A percentile compares a stretch with the other conserved stretches of the same genome.
These are phyloP conservation scores for Calycopis cecrops DNA, from an alignment of 1,140 invertebrate species.

Conservation along the genomic window DNA sequence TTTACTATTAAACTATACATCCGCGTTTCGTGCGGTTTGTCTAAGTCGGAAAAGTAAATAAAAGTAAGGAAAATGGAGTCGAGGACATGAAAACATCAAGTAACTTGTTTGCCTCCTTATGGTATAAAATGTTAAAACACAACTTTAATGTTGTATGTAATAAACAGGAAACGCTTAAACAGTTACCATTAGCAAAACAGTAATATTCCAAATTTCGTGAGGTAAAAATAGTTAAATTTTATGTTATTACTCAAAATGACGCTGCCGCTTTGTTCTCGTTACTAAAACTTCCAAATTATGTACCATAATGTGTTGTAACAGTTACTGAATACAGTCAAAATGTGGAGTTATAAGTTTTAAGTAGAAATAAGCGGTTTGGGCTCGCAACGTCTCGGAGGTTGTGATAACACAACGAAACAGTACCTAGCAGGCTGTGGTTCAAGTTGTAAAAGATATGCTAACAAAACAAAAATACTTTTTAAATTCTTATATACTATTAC, in stretches of 20 bases:
- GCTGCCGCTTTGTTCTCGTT: conserved; percentile 15
- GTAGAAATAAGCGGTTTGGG: conserved; percentile 45
- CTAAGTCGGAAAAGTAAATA: no score
- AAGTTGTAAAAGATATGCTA: not conserved
- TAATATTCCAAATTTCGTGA: conserved; percentile 7
- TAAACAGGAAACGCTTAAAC: no score
- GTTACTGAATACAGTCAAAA: conserved; percentile 28
- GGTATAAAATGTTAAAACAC: not conserved
- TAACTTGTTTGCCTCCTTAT: no score
- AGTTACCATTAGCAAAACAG: not conserved
- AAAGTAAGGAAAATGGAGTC: no score
- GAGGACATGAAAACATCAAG: no score
- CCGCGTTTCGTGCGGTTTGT: no score
- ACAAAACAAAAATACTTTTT: no score
- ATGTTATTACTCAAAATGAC: conserved; percentile 13
- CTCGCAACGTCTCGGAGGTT: conserved; percentile 39
- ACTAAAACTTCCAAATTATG: conserved; percentile 18
- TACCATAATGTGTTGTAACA: conserved; percentile 16
- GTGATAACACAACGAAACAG: conserved; percentile 38
- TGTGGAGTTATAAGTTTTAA: conserved; percentile 39
- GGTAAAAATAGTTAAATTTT: conserved; percentile 20
- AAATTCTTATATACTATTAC: no score
- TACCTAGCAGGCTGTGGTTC: conserved; percentile 19
- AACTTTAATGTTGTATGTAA: no score
- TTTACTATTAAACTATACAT: no score